Base-by-base conservation (phyloP, 2,113 vertebrate genomes). In the Microtus pennsylvanicus region DNA sequence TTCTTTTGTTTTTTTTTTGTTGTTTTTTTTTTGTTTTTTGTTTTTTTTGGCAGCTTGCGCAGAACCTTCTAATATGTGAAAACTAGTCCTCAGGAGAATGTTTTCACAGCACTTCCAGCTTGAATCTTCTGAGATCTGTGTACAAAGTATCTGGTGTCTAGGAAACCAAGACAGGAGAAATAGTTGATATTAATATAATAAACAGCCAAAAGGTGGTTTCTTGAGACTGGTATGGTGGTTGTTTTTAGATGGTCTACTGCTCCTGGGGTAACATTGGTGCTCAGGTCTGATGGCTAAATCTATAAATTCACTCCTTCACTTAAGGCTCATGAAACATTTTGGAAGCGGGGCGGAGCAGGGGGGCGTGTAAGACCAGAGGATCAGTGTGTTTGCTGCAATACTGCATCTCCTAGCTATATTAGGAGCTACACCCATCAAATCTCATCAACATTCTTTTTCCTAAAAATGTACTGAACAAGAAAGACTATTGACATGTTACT, bases 321-420 rank as follows among this genome's bases (percentile, higher is more conserved):
- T 58, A 58, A 58, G 6, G 22, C 35, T 81, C 19, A 7, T 35
- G 33, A 81, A n/a, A 58, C 5, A n/a, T 58, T 81, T 58, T 55
- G 24, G 33, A 58, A n/a, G 78, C 5, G 0, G 33, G 33, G 19
- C 0, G 0, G 12, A 52, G 14, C 0, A 12, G 38, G 16, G 38
- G 9, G 52, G 52, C 3, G 2, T 3, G 21, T 16, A 61, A 26
- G 21, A 3, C 5, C 35, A 26, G 21, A 61, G 1, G 5, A 61
- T 38, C 12, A n/a, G 9, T 11, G 35, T 26, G 1, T 58, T 82
- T 82, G 1, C 22, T 82, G 35, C 7, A 55, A 83, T 7, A 17
- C 4, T 42, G 22, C 5, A 7, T 63, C 24, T 55, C 22, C 1
- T 38, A 14, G 21, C 4, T 55, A 26, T 38, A 22, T 82, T 22